A percentile compares a stretch with the other conserved stretches of the same genome.
Conservation (phyloP, 2,113 vertebrate genomes). For the Datnioides undecimradiatus region DNA sequence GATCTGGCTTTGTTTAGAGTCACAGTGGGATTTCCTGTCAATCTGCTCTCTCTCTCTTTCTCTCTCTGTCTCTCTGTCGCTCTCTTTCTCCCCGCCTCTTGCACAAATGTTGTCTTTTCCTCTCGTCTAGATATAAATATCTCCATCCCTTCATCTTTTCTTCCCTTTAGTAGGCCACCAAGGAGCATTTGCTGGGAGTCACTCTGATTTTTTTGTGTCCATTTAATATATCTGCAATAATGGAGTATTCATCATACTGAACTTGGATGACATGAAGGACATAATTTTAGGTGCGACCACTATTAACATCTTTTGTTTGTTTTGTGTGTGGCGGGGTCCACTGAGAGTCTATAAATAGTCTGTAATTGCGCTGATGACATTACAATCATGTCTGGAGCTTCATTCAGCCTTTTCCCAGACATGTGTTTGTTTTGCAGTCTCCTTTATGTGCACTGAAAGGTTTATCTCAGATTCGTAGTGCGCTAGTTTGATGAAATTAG, state of each 20-base stretch:
- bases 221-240: slow-evolving; percentile 32
- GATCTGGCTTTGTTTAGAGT: slow-evolving; percentile 61
- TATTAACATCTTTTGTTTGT: slow-evolving; percentile 30
- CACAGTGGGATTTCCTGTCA: slow-evolving; percentile 70
- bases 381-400: slow-evolving; percentile 21
- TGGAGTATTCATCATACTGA: slow-evolving; percentile 7
- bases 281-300: slow-evolving; percentile 3
- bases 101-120: slow-evolving; percentile 42
- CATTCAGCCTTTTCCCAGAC: slow-evolving; percentile 39
- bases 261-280: not conserved
- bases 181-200: slow-evolving; percentile 18
- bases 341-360: slow-evolving; percentile 51
- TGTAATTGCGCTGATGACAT: slow-evolving; percentile 32
- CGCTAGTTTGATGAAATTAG: slow-evolving; percentile 42
- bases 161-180: slow-evolving; percentile 42
- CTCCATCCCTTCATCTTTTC: slow-evolving; percentile 19
- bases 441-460: slow-evolving; percentile 31
- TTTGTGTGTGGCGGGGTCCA: not conserved
- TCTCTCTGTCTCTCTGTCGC: slow-evolving; percentile 66
- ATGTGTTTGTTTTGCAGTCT: slow-evolving; percentile 8
- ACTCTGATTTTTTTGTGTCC: slow-evolving; percentile 16
- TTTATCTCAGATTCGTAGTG: slow-evolving; percentile 33
- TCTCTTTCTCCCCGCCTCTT: slow-evolving; percentile 9
- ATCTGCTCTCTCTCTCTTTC: slow-evolving; percentile 42
- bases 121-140: slow-evolving; percentile 59